A percentile compares a stretch with the other conserved stretches of the same genome.
Evolutionary conservation across 2,888 invertebrate genomes (phyloP).

Genomic region (Scelioninae gen. 1): DNA sequence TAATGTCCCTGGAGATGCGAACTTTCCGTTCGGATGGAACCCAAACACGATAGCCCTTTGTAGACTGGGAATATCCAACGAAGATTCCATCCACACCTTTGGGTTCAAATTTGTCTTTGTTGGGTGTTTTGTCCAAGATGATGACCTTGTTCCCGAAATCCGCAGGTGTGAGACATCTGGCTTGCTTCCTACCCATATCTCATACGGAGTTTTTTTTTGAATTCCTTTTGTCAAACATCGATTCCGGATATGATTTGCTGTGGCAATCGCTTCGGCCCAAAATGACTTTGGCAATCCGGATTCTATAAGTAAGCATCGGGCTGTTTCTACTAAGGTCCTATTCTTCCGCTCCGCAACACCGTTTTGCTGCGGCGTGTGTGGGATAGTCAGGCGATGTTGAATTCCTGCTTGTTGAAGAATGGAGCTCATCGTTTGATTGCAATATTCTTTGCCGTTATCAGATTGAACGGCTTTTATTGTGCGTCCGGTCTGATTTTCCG

Average conservation of each 20-base stretch:
- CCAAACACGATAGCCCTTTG: conserved; percentile 65
- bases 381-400: not conserved
- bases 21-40: conserved; percentile 32
- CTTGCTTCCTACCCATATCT: not conserved
- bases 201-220: not conserved
- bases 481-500: not conserved
- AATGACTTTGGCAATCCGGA: not conserved
- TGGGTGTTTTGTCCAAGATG: too few species aligned
- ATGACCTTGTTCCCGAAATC: too few species aligned
- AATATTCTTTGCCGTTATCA: not conserved
- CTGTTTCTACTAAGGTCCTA: not conserved
- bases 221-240: not conserved
- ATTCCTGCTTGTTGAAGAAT: not conserved
- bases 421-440: not conserved
- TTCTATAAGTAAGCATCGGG: not conserved
- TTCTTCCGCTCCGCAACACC: not conserved
- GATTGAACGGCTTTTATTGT: not conserved
- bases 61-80: conserved; percentile 58
- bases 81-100: conserved; percentile 5
- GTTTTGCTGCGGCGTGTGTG: not conserved
- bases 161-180: too few species aligned
- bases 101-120: too few species aligned
- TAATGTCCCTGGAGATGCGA: conserved; percentile 54
- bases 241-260: not conserved
- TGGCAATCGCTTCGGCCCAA: too few species aligned